Base-by-base conservation (phyloP, 2,888 invertebrate species). In the Steinernema hermaphroditum region DNA sequence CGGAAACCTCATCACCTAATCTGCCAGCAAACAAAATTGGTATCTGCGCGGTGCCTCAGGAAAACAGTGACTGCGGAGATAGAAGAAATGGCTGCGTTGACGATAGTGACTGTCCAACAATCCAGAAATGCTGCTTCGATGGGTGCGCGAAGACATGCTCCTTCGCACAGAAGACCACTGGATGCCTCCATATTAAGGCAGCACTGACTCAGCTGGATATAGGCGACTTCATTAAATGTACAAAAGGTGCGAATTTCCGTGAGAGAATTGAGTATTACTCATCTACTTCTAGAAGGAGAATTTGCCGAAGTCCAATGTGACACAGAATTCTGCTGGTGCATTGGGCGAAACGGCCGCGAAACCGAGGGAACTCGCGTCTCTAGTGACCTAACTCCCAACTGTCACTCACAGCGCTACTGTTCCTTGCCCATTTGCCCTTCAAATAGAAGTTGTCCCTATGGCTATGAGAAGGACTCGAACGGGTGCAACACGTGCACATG, bases 401-500 rank as follows among this genome's bases (percentile, higher is more conserved):
- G 83, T 70, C 76, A 32, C 69, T 68, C 57, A 22, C 76, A 73
- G 49, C 70, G 76, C 16, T 27, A 70, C 1, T 77, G 77, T 69
- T 62, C 75, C 8, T 32, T 54, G 6, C 68, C 43, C 43, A 68
- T 43, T 44, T 76, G 74, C 72, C 19, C 69, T 9, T 43, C 50
- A n/a, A 57, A 8, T 34, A 54, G 32, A n/a, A 69, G 72, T 6
- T 85, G 85, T 73, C 74, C 77, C 8, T 80, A 82, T 68, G 84
- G 85, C 9, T 74, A 76, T n/a, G 78, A 78, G 70, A 79, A 82
- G 46, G 84, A 85, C 74, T 69, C 74, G 8, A 75, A 73, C 68
- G 83, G 83, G 16, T 85, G 85, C 70, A 70, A 77, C 24, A 81
- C 81, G 0, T 85, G 85, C 71, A 77, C 80, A 46, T 85, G 85